Evolutionary conservation across 2,888 invertebrate species (phyloP).

Genomic region (Eulithis prunata): DNA sequence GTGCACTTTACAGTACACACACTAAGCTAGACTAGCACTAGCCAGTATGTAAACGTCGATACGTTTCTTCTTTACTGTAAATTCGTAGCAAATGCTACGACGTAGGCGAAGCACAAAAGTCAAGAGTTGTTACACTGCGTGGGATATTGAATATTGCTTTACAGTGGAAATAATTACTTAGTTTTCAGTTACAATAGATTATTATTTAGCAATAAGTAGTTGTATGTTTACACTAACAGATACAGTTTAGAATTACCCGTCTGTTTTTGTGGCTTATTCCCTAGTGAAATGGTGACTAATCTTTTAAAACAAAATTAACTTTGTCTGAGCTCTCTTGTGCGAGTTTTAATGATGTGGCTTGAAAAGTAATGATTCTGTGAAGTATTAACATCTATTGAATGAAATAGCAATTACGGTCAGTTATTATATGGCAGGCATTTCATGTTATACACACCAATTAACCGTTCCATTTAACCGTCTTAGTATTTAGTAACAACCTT

Average conservation of each 20-base stretch:
- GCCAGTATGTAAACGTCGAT: constrained; percentile 28
- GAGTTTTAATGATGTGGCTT: too few relatives aligned
- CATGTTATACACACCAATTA: constrained; percentile 49
- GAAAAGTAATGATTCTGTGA: too few relatives aligned
- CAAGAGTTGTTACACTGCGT: constrained; percentile 1
- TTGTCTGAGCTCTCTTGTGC: too few relatives aligned
- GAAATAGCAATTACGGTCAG: constrained; percentile 31
- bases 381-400: too few relatives aligned
- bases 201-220: too few relatives aligned
- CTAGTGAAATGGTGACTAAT: too few relatives aligned
- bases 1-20: constrained; percentile 37
- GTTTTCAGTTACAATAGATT: too few relatives aligned
- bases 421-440: constrained; percentile 33
- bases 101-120: constrained; percentile 12
- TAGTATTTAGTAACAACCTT: constrained; percentile 56
- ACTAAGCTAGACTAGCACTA: constrained; percentile 7
- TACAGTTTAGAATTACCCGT: too few relatives aligned
- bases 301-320: too few relatives aligned
- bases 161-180: too few relatives aligned
- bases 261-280: too few relatives aligned
- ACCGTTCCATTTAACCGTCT: constrained; percentile 46
- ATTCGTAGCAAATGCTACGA: constrained; percentile 20
- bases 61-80: constrained; percentile 20
- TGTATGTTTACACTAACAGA: too few relatives aligned
- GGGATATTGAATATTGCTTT: background rate